A percentile compares a stretch with the other conserved stretches of the same genome.
Evolutionary conservation across 2,113 vertebrate genomes (phyloP).

Genomic region (Grantiella picta): DNA sequence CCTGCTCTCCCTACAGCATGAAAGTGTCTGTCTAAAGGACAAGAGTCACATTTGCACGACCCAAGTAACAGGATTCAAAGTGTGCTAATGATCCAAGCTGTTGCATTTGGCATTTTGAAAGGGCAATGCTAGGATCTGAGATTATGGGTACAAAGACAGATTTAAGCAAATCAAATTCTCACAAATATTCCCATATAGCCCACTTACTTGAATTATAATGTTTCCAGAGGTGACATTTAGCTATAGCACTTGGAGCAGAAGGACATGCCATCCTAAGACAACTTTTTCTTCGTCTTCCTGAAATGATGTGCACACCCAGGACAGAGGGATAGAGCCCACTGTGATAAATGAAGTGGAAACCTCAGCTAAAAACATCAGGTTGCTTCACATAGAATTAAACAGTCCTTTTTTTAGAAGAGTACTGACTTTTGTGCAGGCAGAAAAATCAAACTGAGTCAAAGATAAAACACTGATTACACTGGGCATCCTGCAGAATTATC

Average conservation of each 20-base stretch:
- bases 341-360: background rate
- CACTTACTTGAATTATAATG: slow-evolving; percentile 36
- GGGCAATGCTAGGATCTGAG: slow-evolving; percentile 36
- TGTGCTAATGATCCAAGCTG: slow-evolving; percentile 47
- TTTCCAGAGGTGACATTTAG: slow-evolving; percentile 48
- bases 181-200: background rate
- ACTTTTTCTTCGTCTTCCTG: background rate
- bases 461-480: background rate
- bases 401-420: background rate
- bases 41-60: background rate
- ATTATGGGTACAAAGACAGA: slow-evolving; percentile 38
- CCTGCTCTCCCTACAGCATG: background rate
- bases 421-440: background rate
- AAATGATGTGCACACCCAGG: background rate
- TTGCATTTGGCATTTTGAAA: slow-evolving; percentile 54
- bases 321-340: background rate
- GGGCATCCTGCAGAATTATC: background rate
- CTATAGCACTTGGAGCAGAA: background rate
- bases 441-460: background rate
- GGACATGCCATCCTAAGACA: background rate
- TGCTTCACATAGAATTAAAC: background rate
- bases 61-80: slow-evolving; percentile 37
- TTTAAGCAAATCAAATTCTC: background rate
- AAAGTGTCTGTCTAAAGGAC: slow-evolving; percentile 36
- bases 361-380: background rate